phyloP scores from a whole-genome alignment of 2,113 vertebrate species.

The Cairina moschata region DNA sequence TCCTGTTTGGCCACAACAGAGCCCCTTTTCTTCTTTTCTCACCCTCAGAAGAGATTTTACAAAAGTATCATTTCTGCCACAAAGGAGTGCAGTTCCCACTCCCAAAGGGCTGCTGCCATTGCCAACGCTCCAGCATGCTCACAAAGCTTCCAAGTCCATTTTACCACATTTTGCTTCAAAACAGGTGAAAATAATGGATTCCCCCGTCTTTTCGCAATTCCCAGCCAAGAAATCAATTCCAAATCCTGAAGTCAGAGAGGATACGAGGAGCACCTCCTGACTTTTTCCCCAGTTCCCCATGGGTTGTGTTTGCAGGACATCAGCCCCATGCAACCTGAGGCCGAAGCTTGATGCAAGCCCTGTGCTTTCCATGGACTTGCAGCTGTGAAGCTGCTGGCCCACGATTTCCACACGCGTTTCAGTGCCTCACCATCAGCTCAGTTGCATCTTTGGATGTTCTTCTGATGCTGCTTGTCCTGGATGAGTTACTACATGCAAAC shows the following conservation, averaged over 20 bases:
- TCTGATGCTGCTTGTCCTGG: background rate
- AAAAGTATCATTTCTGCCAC: background rate
- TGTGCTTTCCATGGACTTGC: fast-evolving
- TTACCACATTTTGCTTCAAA: background rate
- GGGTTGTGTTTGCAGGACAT: background rate
- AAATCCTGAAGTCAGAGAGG: background rate
- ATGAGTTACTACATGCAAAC: background rate
- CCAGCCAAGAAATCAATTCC: background rate
- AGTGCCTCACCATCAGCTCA: background rate
- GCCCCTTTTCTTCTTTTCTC: background rate
- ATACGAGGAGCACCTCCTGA: background rate
- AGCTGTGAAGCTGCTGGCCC: background rate
- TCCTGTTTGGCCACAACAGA: background rate
- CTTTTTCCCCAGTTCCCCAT: background rate
- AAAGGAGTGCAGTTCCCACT: background rate
- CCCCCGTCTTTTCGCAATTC: background rate
- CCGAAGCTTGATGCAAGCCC: background rate
- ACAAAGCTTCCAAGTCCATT: background rate
- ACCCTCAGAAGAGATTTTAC: background rate
- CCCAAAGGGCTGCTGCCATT: background rate
- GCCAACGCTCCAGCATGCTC: background rate
- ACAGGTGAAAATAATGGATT: fast-evolving
- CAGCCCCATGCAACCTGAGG: background rate
- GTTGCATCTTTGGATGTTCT: background rate
- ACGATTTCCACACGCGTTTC: background rate